These are phyloP conservation scores for Cassiopea xamachana DNA, from an alignment of 30 jellyfish, hydroid and myxozoan genomes.

Conservation along the genomic window DNA sequence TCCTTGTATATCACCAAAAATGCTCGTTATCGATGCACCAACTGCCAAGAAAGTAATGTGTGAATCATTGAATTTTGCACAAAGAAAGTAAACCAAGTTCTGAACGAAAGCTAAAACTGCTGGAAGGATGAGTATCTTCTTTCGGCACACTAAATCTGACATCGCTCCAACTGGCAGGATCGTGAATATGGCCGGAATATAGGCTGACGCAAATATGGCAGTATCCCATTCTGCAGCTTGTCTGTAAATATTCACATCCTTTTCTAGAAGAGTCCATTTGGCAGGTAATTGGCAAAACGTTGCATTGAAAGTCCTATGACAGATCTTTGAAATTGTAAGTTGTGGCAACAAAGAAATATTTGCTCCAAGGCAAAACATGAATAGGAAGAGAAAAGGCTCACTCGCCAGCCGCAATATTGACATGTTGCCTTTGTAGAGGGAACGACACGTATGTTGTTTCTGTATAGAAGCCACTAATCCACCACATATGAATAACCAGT, in stretches of 20 bases:
- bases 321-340: slow-evolving; percentile 32
- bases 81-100: slow-evolving; percentile 15
- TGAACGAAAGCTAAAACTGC: slow-evolving; percentile 37
- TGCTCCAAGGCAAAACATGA: slow-evolving; percentile 52
- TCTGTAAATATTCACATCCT: slow-evolving; percentile 35
- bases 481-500: no score
- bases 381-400: slow-evolving; percentile 59
- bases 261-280: neutral
- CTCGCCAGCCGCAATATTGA: neutral
- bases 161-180: slow-evolving; percentile 60
- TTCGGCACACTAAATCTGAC: slow-evolving; percentile 27
- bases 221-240: slow-evolving; percentile 69
- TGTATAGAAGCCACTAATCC: no score
- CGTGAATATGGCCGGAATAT: slow-evolving; percentile 52
- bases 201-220: neutral
- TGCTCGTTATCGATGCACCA: slow-evolving; percentile 45
- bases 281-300: slow-evolving; percentile 37
- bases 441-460: no score
- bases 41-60: slow-evolving; percentile 37
- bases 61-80: slow-evolving; percentile 10
- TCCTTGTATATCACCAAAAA: slow-evolving; percentile 62
- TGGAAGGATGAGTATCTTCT: slow-evolving; percentile 27
- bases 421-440: neutral
- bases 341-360: slow-evolving; percentile 44
- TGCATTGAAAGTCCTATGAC: slow-evolving; percentile 26